phyloP scores from a whole-genome alignment of 2,888 invertebrate species.

The Napeogenes sylphis region DNA sequence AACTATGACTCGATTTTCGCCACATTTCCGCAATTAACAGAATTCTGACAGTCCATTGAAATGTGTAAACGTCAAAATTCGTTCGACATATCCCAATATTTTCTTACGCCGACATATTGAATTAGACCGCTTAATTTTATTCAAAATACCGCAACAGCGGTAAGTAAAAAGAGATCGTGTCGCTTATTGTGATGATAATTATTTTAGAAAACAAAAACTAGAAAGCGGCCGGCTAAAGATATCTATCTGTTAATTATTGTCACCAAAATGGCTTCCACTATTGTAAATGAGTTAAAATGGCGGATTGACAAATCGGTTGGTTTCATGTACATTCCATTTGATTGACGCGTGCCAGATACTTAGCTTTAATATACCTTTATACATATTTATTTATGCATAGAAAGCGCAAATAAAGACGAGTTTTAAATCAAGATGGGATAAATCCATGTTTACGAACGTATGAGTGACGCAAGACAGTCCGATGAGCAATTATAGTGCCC shows the following conservation, averaged over 20 bases:
- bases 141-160: conserved; percentile 75
- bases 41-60: conserved; percentile 7
- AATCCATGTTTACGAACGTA: conserved; percentile 55
- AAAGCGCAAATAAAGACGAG: conserved; percentile 75
- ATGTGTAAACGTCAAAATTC: conserved; percentile 28
- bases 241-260: conserved; percentile 77
- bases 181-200: conserved; percentile 76
- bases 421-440: conserved; percentile 65
- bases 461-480: conserved; percentile 44
- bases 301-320: conserved; percentile 72
- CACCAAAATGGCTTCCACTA: conserved; percentile 71
- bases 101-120: conserved; percentile 39
- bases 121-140: conserved; percentile 58
- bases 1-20: conserved; percentile 2
- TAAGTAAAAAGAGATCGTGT: conserved; percentile 71
- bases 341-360: conserved; percentile 77
- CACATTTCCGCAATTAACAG: conserved; percentile 3
- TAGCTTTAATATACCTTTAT: conserved; percentile 60
- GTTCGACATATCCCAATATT: conserved; percentile 56
- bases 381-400: conserved; percentile 73
- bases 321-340: conserved; percentile 68
- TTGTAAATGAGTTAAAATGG: conserved; percentile 70
- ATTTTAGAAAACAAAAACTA: conserved; percentile 76
- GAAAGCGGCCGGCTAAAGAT: conserved; percentile 70
- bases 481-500: conserved; percentile 40